A percentile compares a stretch with the other conserved stretches of the same genome.
Evolutionary conservation across 2,888 invertebrate species (phyloP).

Genomic region (Aradus depressus): DNA sequence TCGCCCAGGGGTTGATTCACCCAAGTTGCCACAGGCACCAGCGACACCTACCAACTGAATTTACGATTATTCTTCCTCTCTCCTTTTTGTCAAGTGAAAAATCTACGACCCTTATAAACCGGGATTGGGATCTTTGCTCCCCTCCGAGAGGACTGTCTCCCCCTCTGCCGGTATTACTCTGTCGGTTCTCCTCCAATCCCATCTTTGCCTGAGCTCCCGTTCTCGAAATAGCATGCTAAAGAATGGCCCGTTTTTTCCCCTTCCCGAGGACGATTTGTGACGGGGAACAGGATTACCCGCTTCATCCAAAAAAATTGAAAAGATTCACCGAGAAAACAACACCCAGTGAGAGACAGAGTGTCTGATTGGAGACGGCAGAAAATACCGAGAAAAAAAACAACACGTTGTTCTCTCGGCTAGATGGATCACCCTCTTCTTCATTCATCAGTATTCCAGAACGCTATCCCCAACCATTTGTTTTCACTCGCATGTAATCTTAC

Average conservation of each 20-base stretch:
- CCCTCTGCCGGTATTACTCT: conserved; percentile 23
- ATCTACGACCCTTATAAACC: conserved; percentile 29
- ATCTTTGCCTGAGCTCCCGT: not conserved
- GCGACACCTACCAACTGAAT: conserved; percentile 28
- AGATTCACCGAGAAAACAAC: not conserved
- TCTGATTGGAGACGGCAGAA: too few species aligned
- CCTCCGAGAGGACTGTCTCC: conserved; percentile 12
- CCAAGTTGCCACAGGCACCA: too few species aligned
- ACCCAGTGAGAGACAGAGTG: too few species aligned
- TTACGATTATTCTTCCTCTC: conserved; percentile 24
- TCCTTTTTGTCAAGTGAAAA: conserved; percentile 25
- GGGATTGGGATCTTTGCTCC: conserved; percentile 20
- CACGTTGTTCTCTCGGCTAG: too few species aligned
- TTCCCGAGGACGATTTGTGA: conserved; percentile 4
- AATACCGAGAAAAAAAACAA: too few species aligned
- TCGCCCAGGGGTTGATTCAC: too few species aligned
- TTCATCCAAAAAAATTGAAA: conserved; percentile 17
- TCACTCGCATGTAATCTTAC: too few species aligned
- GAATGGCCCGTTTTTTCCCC: conserved; percentile 5
- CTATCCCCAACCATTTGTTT: too few species aligned
- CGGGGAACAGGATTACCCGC: conserved; percentile 11
- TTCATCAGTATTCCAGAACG: too few species aligned
- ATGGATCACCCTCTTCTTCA: too few species aligned
- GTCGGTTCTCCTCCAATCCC: conserved; percentile 3
- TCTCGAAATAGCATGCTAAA: conserved; percentile 9